phyloP scores from a whole-genome alignment of 1,140 invertebrate genomes.

The Bombus confusus region DNA sequence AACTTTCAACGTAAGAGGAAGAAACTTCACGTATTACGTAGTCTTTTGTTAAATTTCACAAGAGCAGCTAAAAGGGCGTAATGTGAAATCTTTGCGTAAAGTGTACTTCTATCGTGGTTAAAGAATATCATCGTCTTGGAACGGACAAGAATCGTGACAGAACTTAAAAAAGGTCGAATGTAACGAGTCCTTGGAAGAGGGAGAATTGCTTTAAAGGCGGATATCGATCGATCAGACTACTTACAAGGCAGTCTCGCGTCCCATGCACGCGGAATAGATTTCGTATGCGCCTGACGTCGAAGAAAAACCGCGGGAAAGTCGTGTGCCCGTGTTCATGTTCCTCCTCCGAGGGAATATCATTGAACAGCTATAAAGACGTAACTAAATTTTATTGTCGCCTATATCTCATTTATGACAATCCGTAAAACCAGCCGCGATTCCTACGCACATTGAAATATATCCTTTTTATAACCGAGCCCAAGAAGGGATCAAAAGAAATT shows the following conservation, averaged over 20 bases:
- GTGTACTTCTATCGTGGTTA: not conserved
- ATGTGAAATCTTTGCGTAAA: not conserved
- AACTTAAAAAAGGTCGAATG: not conserved
- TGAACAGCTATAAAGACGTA: conserved; percentile 21
- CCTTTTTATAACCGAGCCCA: not conserved
- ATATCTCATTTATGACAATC: conserved; percentile 31
- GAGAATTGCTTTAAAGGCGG: not conserved
- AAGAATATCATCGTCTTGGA: not conserved
- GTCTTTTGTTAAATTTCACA: not conserved
- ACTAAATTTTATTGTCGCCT: conserved; percentile 31
- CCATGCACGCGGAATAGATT: not conserved
- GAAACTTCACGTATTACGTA: not conserved
- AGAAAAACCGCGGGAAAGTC: not conserved
- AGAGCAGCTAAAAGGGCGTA: not conserved
- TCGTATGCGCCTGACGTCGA: conserved; percentile 12
- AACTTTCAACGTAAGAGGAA: not conserved
- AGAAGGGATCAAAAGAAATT: not conserved
- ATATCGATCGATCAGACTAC: not conserved
- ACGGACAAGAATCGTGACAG: not conserved
- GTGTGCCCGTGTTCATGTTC: not conserved
- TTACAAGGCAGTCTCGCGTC: not conserved
- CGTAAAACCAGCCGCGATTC: conserved; percentile 22
- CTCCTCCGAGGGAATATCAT: not conserved
- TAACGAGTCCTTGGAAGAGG: not conserved
- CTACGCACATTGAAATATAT: not conserved